Base-by-base conservation (phyloP, 2,797 vertebrate species). In the Paramormyrops hopkinsi region DNA sequence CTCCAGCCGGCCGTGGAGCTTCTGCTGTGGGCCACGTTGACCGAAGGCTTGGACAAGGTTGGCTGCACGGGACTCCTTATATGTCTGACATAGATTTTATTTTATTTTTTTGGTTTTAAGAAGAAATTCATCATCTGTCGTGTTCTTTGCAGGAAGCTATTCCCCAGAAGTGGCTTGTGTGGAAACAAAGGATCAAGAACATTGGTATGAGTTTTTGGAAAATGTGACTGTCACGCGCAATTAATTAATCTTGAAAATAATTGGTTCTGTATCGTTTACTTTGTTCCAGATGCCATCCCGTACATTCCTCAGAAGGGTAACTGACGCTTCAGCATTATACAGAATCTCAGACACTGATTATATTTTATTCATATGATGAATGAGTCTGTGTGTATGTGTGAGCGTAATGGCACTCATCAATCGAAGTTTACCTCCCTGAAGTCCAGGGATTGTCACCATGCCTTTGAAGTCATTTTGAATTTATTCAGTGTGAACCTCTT, bases 101-200 rank as follows among this genome's bases (percentile, higher is more conserved):
- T 73, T 12, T 33, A 73, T 73, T 12, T n/a, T 46, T n/a, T n/a
- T 33, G 29, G 22, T 37, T 56, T 87, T 87, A 19, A 19, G 50
- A n/a, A 12, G 17, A 51, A 25, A 82, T 46, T 54, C 8, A 46
- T 48, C 14, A 29, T 29, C 22, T 51, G 46, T 9, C 41, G 6
- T 82, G 76, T 46, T n/a, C 33, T n/a, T 44, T 0, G 76, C 92
- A 97, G 96, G 94, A 96, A 73, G 93, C 90, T 56, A 94, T 96
- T 79, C 96, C 95, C 0, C 94, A 94, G 88, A 94, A 96, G 92
- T 97, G 96, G 96, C 95, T 97, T 25, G 89, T 94, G 85, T 96
- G 95, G 95, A 97, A 96, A 92, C 96, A 97, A 92, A 95, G 91
- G 91, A 95, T 93, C 88, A 94, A 96, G 89, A 95, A 95, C 88